Evolutionary conservation across 2,888 invertebrate species (phyloP).

Genomic region (Macrostomum cliftonense): DNA sequence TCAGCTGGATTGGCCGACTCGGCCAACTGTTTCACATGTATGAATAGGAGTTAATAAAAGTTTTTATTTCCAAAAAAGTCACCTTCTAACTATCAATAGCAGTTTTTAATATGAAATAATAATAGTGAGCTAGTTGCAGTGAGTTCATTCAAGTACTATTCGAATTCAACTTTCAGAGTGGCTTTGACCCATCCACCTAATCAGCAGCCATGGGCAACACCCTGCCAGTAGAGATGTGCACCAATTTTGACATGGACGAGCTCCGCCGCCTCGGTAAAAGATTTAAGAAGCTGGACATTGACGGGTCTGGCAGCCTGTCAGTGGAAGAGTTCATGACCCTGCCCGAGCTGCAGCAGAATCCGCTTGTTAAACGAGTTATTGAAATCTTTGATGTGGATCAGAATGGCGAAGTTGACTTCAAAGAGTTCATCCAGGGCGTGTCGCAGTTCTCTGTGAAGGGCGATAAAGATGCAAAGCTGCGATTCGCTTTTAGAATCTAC

Average conservation of each 20-base stretch:
- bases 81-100: too few relatives aligned
- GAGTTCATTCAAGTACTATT: too few relatives aligned
- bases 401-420: slow-evolving; percentile 83
- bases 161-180: too few relatives aligned
- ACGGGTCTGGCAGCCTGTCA: slow-evolving; percentile 91
- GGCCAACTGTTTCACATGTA: too few relatives aligned
- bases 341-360: slow-evolving; percentile 96
- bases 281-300: slow-evolving; percentile 90
- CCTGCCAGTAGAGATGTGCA: slow-evolving; percentile 86
- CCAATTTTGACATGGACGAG: slow-evolving; percentile 96
- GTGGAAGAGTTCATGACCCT: slow-evolving; percentile 99
- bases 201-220: slow-evolving; percentile 42
- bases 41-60: too few relatives aligned
- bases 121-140: too few relatives aligned
- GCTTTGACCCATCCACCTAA: too few relatives aligned
- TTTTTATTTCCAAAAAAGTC: too few relatives aligned
- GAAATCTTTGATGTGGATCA: slow-evolving; percentile 99
- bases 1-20: too few relatives aligned
- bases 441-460: slow-evolving; percentile 98
- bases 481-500: slow-evolving; percentile 96
- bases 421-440: slow-evolving; percentile 95
- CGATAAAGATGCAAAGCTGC: slow-evolving; percentile 91
- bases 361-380: slow-evolving; percentile 93
- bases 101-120: too few relatives aligned
- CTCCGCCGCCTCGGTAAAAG: slow-evolving; percentile 92